Evolutionary conservation across 1,140 invertebrate genomes (phyloP).

Genomic region (Oncopodura yosiiana): DNA sequence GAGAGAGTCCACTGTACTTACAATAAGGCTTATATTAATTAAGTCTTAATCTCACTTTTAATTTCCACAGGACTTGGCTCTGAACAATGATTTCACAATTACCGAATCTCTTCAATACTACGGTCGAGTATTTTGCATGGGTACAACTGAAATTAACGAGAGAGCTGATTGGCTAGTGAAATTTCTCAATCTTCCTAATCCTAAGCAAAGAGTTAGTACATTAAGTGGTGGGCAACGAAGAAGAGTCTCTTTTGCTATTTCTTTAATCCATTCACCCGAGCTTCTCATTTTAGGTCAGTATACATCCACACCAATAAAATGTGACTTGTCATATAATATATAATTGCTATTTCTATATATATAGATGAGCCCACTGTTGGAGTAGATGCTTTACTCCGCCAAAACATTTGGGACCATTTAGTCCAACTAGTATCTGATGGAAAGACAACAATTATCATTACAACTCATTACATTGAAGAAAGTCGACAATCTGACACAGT

Average conservation of each 20-base stretch:
- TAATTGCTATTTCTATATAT: conserved; percentile 53
- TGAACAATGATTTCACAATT: conserved; percentile 85
- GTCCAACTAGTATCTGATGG: conserved; percentile 41
- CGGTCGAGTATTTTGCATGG: conserved; percentile 76
- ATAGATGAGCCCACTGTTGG: conserved; percentile 22
- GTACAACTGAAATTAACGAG: conserved; percentile 57
- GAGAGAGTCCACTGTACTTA: neutral
- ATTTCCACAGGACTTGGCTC: conserved; percentile 64
- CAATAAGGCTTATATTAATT: neutral
- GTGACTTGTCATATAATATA: conserved; percentile 83
- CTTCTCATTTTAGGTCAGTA: conserved; percentile 86
- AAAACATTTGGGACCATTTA: conserved; percentile 45
- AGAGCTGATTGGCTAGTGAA: conserved; percentile 75
- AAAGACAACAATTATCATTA: conserved; percentile 47
- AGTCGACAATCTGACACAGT: conserved; percentile 51
- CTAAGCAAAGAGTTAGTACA: conserved; percentile 43
- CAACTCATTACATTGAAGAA: conserved; percentile 51
- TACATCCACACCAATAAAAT: too few species aligned
- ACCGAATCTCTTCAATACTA: conserved; percentile 84
- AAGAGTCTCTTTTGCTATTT: conserved; percentile 80
- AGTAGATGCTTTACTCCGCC: conserved; percentile 20
- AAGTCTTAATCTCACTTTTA: neutral
- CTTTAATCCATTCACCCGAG: conserved; percentile 83
- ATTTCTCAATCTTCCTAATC: conserved; percentile 68
- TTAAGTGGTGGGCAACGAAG: conserved; percentile 82